Conservation (phyloP, 2,797 vertebrate species). For the Eulemur coronatus region DNA sequence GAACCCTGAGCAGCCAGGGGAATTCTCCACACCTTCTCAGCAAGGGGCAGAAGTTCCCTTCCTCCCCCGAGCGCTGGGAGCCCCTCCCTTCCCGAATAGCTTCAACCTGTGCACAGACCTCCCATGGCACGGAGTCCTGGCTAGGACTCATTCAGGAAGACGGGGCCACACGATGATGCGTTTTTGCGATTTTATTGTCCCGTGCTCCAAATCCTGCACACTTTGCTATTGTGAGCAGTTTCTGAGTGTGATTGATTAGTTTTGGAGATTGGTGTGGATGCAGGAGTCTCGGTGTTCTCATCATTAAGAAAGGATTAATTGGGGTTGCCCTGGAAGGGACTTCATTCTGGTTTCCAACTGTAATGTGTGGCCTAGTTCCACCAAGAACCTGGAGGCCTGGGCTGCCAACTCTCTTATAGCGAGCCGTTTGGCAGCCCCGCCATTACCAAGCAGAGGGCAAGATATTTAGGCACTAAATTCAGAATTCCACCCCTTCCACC, state of each 20-base stretch:
- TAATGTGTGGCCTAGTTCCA: neutral
- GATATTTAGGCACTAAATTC: neutral
- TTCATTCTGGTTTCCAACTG: neutral
- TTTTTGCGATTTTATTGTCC: neutral
- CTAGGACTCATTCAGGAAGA: neutral
- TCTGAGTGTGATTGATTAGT: neutral
- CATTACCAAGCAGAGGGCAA: neutral
- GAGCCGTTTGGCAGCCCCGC: neutral
- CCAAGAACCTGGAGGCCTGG: neutral
- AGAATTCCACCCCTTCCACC: neutral
- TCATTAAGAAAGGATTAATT: neutral
- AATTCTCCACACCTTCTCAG: neutral
- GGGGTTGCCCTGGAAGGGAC: neutral
- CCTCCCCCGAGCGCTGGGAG: neutral
- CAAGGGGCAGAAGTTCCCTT: neutral
- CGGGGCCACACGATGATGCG: accelerated
- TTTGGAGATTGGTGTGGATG: neutral
- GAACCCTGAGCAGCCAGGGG: neutral
- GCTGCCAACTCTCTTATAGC: accelerated
- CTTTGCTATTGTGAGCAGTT: neutral
- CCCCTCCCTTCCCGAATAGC: neutral
- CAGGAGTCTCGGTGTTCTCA: neutral
- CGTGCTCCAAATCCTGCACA: neutral
- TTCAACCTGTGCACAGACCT: neutral
- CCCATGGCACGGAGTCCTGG: neutral